These are phyloP conservation scores for Pygoscelis adeliae DNA, from an alignment of 2,113 vertebrate genomes.

Conservation along the genomic window DNA sequence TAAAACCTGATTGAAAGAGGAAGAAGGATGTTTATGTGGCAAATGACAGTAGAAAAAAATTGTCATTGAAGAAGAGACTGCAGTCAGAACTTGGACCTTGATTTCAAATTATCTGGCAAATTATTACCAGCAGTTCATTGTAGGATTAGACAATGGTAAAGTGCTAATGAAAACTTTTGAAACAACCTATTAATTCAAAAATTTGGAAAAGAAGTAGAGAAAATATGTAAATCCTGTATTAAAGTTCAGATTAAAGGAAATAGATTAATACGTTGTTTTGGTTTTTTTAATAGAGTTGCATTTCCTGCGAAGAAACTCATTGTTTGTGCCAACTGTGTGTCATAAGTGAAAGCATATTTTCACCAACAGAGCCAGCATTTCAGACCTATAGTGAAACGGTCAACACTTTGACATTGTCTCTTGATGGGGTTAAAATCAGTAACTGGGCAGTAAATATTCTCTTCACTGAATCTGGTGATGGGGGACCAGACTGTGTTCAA, in stretches of 20 bases:
- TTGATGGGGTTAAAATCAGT: neutral
- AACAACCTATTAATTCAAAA: neutral
- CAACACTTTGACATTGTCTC: neutral
- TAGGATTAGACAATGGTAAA: neutral
- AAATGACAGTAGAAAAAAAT: neutral
- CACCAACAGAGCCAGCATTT: neutral
- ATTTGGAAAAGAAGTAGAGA: neutral
- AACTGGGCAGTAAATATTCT: neutral
- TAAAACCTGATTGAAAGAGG: neutral
- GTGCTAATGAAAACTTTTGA: neutral
- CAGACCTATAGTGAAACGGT: neutral
- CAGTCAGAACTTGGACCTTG: neutral
- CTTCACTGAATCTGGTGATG: neutral
- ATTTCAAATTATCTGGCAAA: neutral
- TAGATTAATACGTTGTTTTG: fast-evolving
- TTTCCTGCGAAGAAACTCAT: neutral
- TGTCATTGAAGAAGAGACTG: neutral
- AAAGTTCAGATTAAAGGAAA: neutral
- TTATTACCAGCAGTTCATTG: neutral
- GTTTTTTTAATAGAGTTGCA: fast-evolving
- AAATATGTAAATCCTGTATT: neutral
- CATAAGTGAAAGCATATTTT: neutral
- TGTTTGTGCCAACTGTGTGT: neutral
- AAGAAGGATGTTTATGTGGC: neutral
- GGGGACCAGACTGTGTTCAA: neutral